Base-by-base conservation (phyloP, 2,797 vertebrate genomes). In the Gymnothorax reevesii region DNA sequence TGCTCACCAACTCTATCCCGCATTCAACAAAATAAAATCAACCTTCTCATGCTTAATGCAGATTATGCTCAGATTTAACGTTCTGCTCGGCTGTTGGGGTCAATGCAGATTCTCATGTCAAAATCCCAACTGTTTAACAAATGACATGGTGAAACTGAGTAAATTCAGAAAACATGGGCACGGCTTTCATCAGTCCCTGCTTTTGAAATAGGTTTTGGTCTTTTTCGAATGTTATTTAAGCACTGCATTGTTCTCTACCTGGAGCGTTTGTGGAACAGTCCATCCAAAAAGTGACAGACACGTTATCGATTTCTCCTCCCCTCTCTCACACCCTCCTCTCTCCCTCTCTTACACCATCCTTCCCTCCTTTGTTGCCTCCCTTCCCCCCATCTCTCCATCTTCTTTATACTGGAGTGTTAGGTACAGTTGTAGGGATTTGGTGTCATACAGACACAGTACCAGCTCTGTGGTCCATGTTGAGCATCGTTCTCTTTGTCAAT, bases 351-450 rank as follows among this genome's bases (percentile, higher is more conserved):
- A 2, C 71, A 4, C 1, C 71, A 9, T 13, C 6, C 27, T 13
- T 7, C 27, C 66, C 13, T 52, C 33, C 64, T 52, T 73, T 20
- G 84, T 69, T 55, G 62, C 60, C 59, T 86, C 64, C 83, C 84
- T 85, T 79, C 88, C 89, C 83, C 88, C 90, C 80, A 88, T 86
- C 83, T 83, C 64, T 77, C 66, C 86, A 57, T 77, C 42, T 83
- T 79, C 82, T 89, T 89, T 88, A 84, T 90, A 88, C 80, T 22
- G 57, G 71, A 60, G 88, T 86, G 88, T 87, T 90, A 91, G 93
- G 91, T 92, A 89, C 88, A 93, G 91, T 92, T 89, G 88, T 91
- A 86, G 55, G 84, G 86, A 86, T 93, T 91, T 94, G 89, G 92
- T 93, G 91, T 92, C 92, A 91, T 87, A n/a, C 73, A 57, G 69